Base-by-base conservation (phyloP, 2,797 vertebrate species). In the Galaxias olidus region DNA sequence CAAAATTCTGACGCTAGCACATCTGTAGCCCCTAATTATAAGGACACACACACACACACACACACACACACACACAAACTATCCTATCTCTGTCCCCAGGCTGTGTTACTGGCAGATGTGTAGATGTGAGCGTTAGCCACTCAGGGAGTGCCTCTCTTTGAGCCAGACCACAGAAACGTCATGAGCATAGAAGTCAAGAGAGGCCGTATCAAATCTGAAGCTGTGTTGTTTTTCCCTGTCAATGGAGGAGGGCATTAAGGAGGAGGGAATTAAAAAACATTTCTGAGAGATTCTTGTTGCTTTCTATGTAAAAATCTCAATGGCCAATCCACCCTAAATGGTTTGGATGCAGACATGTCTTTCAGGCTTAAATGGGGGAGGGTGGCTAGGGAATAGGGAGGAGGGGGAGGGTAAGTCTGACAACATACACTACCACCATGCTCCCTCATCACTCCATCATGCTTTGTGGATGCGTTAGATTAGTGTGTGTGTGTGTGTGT, bases 51-150 rank as follows among this genome's bases (percentile, higher is more conserved):
- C 48, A 42, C 44, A 52, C 54, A 42, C 17, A 18, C 64, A 65
- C 14, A 30, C 63, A 5, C 57, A 61, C 19, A 64, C 48, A 47
- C 63, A 62, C 11, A 12, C 7, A 49, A 71, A 76, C 86, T 87
- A 87, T 84, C 86, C 84, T 0, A 9, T 66, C 67, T 67, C 47
- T 76, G 76, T 87, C 42, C 57, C 15, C 57, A 45, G 56, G 17
- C 57, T 0, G 57, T 45, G 43, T 17, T 18, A 42, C 12, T 44
- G 18, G 6, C 18, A 59, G 17, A 19, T 59, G 57, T 44, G 56
- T 13, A n/a, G 14, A 15, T 11, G 42, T 15, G 44, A 40, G 8
- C 49, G 4, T 17, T 49, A 44, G 55, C 14, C 56, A 58, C 41
- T 18, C 9, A 45, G 17, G 43, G 42, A 18, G 9, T 18, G 15